phyloP scores from a whole-genome alignment of 2,797 vertebrate genomes.

The Lithobates pipiens region DNA sequence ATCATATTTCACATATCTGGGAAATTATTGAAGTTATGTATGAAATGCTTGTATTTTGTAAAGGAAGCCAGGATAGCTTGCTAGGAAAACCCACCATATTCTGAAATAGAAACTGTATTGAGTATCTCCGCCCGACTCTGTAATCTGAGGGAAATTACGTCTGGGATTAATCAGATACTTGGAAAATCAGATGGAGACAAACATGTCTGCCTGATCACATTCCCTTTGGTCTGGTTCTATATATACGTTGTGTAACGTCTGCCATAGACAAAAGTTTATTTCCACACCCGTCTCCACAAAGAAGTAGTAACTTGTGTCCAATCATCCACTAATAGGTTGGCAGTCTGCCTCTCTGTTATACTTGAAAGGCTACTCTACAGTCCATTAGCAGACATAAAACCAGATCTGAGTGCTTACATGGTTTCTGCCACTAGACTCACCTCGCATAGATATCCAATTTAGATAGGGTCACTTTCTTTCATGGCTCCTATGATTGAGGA shows the following conservation, averaged over 20 bases:
- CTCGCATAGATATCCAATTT: slow-evolving; percentile 13
- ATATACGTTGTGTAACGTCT: not conserved
- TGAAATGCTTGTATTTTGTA: not conserved
- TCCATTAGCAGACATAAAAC: not conserved
- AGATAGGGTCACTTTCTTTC: not conserved
- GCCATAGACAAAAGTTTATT: not conserved
- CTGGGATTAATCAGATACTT: too few species aligned
- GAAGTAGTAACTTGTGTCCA: not conserved
- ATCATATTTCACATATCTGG: not conserved
- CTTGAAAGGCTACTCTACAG: not conserved
- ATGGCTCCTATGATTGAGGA: not conserved
- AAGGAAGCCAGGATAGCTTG: not conserved
- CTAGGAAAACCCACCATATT: too few species aligned
- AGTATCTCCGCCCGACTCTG: not conserved
- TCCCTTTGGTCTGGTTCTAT: too few species aligned
- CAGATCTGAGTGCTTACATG: not conserved
- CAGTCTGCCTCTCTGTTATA: not conserved
- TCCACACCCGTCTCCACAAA: slow-evolving; percentile 27
- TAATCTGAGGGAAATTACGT: not conserved
- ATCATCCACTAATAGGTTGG: not conserved
- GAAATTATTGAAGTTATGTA: not conserved
- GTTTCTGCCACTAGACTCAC: not conserved
- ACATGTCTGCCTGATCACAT: too few species aligned
- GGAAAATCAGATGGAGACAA: too few species aligned
- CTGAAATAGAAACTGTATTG: not conserved